Evolutionary conservation across 2,888 invertebrate species (phyloP).

Genomic region (Acrobasis consociella): DNA sequence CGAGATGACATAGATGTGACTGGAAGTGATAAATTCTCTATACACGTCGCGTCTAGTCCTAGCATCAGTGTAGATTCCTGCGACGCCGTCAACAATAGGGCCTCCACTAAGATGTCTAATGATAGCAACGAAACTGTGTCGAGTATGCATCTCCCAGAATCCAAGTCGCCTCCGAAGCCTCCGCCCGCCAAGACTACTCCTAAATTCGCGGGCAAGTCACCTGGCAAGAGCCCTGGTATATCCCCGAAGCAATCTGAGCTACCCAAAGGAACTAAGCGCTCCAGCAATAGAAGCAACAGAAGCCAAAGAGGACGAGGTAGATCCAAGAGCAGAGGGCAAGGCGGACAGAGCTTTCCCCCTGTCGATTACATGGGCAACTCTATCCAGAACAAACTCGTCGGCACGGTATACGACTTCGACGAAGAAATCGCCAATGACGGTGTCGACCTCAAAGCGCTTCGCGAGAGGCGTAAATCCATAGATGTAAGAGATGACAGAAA

Average conservation of each 20-base stretch:
- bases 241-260: constrained; percentile 85
- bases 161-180: constrained; percentile 68
- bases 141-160: constrained; percentile 57
- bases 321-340: constrained; percentile 69
- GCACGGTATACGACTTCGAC: constrained; percentile 94
- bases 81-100: constrained; percentile 55
- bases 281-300: constrained; percentile 67
- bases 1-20: constrained; percentile 69
- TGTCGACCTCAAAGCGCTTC: constrained; percentile 89
- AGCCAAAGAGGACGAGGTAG: constrained; percentile 77
- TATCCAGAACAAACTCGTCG: constrained; percentile 90
- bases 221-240: constrained; percentile 85
- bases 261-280: constrained; percentile 61
- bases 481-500: constrained; percentile 85
- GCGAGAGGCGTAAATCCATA: constrained; percentile 89
- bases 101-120: constrained; percentile 62
- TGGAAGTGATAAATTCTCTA: constrained; percentile 65
- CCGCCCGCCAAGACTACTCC: constrained; percentile 77
- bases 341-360: constrained; percentile 51
- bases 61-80: constrained; percentile 67
- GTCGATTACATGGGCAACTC: constrained; percentile 84
- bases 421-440: constrained; percentile 91
- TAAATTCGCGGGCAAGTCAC: constrained; percentile 86
- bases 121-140: constrained; percentile 63
- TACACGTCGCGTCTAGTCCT: constrained; percentile 64